Evolutionary conservation across 1,140 invertebrate genomes (phyloP), one percentile per base, ranked within the genome.

Genomic region (Chrysopa pallens): DNA sequence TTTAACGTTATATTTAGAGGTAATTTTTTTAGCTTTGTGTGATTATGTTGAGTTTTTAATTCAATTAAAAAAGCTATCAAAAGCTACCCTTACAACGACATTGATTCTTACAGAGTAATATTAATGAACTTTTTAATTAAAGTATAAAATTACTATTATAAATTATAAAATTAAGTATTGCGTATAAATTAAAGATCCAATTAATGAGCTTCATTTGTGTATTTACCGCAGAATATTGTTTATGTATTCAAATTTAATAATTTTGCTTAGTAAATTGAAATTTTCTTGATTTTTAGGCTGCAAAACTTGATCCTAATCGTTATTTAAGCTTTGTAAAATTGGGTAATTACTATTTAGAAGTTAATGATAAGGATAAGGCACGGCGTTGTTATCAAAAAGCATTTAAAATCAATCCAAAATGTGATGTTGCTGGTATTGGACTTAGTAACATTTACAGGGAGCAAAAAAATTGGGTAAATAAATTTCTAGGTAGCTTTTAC

Each of bases 351-450:
- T 90, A 88, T 61, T 53, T 64, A 49, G 57, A 52, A 52, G 72
- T 47, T 50, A 66, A 71, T 23, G 73, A 84, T 55, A 53, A 74
- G 27, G 65, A 72, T 31, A 78, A 82, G 52, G 76, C 82, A 4
- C 73, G 70, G 48, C 78, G 79, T 54, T 93, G 86, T 64, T 89
- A 78, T 58, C 76, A 87, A 57, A 89, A 86, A 61, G 76, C 82
- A 27, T 72, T 82, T 44, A 75, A 76, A 52, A 66, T 92, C 2
- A 80, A 85, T 64, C 68, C 70, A 13, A 60, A 67, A 43, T 74
- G 72, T 43, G 66, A 69, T 31, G 67, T 76, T 48, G 75, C 76
- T 44, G 78, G 78, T 14, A 72, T 77, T 54, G 72, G 74, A 46
- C 63, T 91, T 12, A 86, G 83, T 59, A 77, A 79, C 51, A 66